Evolutionary conservation across 2,797 vertebrate species (phyloP).

Genomic region (Novumbra hubbsi): DNA sequence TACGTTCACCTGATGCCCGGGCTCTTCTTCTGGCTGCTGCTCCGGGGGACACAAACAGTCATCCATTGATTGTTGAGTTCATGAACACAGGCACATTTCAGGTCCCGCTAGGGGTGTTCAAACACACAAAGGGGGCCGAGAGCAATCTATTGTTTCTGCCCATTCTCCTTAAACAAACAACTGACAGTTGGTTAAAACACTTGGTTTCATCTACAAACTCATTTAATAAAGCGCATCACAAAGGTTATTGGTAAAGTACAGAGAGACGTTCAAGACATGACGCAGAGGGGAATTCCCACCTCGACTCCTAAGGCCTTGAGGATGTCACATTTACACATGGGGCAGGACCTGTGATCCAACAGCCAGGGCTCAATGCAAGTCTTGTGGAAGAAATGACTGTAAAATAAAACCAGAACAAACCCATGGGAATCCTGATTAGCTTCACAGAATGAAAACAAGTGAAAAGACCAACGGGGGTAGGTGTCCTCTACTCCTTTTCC

Average conservation of each 20-base stretch:
- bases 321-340: conserved; percentile 89
- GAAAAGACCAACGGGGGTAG: background rate
- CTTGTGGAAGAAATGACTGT: conserved; percentile 86
- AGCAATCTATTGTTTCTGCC: background rate
- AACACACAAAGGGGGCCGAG: background rate
- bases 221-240: background rate
- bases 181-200: background rate
- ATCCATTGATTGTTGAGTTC: background rate
- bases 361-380: conserved; percentile 86
- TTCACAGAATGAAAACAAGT: background rate
- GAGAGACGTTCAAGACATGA: background rate
- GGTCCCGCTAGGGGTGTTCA: background rate
- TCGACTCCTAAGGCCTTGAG: conserved; percentile 82
- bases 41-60: background rate
- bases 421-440: conserved; percentile 9
- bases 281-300: conserved; percentile 60
- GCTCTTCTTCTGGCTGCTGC: conserved; percentile 32
- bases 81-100: background rate
- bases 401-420: conserved; percentile 19
- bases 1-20: conserved; percentile 28
- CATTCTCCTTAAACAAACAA: background rate
- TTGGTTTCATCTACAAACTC: background rate
- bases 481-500: background rate
- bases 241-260: background rate
- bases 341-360: conserved; percentile 84